These are phyloP conservation scores for Hafferia zeledoni DNA, from an alignment of 2,797 vertebrate species.

Conservation along the genomic window DNA sequence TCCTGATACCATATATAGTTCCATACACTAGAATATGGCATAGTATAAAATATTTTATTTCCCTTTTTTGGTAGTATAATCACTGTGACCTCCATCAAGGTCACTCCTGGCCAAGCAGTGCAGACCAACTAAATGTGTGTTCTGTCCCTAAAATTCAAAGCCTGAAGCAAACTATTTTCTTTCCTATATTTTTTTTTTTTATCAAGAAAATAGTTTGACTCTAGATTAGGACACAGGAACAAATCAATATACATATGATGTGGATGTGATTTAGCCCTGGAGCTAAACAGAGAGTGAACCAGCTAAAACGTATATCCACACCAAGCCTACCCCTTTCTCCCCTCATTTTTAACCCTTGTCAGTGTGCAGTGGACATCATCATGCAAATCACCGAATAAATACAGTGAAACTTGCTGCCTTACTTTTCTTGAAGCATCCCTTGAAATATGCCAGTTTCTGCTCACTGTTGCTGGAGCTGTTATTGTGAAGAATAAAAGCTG, in stretches of 20 bases:
- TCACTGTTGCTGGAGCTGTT: neutral
- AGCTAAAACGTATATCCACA: neutral
- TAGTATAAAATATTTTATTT: neutral
- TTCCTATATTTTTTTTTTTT: neutral
- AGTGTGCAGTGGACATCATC: neutral
- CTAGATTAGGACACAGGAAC: neutral
- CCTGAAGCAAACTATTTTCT: neutral
- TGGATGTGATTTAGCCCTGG: neutral
- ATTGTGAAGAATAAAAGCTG: neutral
- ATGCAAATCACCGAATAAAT: neutral
- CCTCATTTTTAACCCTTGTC: neutral
- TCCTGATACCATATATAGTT: neutral
- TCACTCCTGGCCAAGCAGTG: neutral
- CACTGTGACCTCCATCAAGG: neutral
- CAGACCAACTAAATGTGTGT: neutral
- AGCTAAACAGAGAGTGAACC: neutral
- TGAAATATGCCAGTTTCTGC: neutral
- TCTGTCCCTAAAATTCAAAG: neutral
- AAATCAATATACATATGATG: neutral
- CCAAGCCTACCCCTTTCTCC: neutral
- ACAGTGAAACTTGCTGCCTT: neutral
- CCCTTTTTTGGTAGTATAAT: neutral
- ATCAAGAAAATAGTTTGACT: neutral
- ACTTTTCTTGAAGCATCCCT: neutral
- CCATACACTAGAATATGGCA: neutral